Conservation (phyloP, 2,888 invertebrate genomes). For the Lycaena phlaeas region DNA sequence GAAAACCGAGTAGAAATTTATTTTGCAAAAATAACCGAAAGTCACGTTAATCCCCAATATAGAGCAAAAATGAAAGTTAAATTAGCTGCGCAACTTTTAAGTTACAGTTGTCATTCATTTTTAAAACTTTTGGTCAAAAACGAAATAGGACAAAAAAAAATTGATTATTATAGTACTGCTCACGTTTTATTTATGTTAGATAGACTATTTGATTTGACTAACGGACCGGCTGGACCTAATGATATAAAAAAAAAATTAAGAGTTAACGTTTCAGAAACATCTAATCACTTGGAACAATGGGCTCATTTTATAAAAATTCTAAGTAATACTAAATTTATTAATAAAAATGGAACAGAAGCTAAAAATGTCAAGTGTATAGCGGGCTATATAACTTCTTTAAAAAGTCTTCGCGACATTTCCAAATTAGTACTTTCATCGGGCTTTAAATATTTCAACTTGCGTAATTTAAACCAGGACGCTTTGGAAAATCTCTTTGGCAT, state of each 20-base stretch:
- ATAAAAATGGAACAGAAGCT: not conserved
- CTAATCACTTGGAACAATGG: not conserved
- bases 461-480: constrained; percentile 16
- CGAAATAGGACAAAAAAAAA: not conserved
- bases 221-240: too few relatives aligned
- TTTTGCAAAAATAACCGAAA: too few relatives aligned
- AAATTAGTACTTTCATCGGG: not conserved
- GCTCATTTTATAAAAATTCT: not conserved
- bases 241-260: too few relatives aligned
- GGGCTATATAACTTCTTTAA: too few relatives aligned
- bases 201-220: too few relatives aligned
- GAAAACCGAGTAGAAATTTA: too few relatives aligned
- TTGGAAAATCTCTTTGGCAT: constrained; percentile 19
- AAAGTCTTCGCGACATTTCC: constrained; percentile 1
- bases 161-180: not conserved
- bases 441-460: constrained; percentile 16
- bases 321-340: not conserved
- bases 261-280: too few relatives aligned
- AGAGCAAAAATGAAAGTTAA: not conserved
- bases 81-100: too few relatives aligned
- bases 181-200: not conserved
- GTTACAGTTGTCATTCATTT: not conserved
- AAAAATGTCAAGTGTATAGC: constrained; percentile 5
- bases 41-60: not conserved
- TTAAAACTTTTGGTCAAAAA: not conserved